Base-by-base conservation (phyloP, 2,888 invertebrate genomes). In the Hetaerina titia region DNA sequence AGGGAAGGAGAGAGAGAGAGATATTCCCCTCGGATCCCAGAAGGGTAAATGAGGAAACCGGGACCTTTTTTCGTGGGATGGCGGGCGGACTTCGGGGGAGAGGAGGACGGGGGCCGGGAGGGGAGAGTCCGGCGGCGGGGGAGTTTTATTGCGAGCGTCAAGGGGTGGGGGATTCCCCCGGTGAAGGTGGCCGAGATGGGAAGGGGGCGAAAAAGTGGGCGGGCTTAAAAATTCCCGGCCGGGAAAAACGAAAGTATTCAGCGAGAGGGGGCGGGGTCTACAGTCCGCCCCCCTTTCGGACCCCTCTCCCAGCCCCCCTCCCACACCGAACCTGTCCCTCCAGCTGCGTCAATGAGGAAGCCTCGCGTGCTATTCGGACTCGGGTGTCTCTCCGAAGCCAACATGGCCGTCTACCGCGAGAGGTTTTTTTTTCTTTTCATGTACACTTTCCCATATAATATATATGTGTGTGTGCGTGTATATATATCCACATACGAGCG, bases 241-340 rank as follows among this genome's bases (percentile, higher is more conserved):
- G 90, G 90, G 90, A 90, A 90, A 92, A 92, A 92, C 64, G 92
- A 92, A 92, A 92, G 92, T 92, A 69, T 92, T 69, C 74, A 57
- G 69, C 81, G 4, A 31, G 31, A 56, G 92, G 92, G 92, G 92
- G 92, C 92, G 92, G 89, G 89, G 89, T 89, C 31, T 81, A 81
- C 25, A 31, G 13, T 11, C 57, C 57, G 45, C 58, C 45, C 45
- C 45, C 45, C 45, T 45, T 45, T 45, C 45, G 45, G 45, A 45
- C 45, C 45, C 45, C 45, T 45, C 45, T 45, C 45, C 45, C 45
- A 45, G 4, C 45, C 45, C 45, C 89, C 58, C 89, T 57, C 57
- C 89, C 56, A 6, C 57, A 56, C 88, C 57, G 45, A 45, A 31
- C 88, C 56, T 8, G 45, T 11, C 56, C 22, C 88, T 19, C 56